phyloP scores from a whole-genome alignment of 2,113 vertebrate genomes.

The Labrus mixtus region DNA sequence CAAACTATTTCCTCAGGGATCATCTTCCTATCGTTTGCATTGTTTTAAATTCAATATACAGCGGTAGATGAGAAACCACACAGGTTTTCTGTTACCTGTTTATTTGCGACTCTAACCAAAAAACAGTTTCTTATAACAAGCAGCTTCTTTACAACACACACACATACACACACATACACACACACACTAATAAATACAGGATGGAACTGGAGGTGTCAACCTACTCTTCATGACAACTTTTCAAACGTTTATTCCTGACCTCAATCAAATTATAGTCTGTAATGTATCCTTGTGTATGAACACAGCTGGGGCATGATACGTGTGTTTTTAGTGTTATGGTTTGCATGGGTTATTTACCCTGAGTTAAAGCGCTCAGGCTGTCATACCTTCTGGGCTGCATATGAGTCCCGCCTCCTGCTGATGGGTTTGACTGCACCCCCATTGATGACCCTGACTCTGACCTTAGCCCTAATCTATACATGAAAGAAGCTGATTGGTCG shows the following conservation, averaged over 20 bases:
- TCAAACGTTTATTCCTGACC: neutral
- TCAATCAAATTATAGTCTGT: neutral
- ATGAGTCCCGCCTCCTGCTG: neutral
- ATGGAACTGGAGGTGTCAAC: too few relatives aligned
- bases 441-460: slow-evolving; percentile 5
- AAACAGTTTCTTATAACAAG: too few relatives aligned
- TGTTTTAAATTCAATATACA: neutral
- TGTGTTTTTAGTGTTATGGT: neutral
- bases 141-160: too few relatives aligned
- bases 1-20: neutral
- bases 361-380: slow-evolving; percentile 1
- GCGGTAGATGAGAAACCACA: neutral
- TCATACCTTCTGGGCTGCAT: neutral
- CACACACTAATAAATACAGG: too few relatives aligned
- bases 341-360: neutral
- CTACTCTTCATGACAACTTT: too few relatives aligned
- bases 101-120: too few relatives aligned
- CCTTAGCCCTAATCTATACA: neutral
- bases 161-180: too few relatives aligned
- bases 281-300: neutral
- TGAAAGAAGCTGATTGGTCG: slow-evolving; percentile 27
- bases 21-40: neutral
- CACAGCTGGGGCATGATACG: slow-evolving; percentile 21
- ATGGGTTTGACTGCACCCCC: neutral
- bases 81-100: too few relatives aligned